These are phyloP conservation scores for Matsumurasca onukii DNA, from an alignment of 1,140 invertebrate species.

Conservation along the genomic window DNA sequence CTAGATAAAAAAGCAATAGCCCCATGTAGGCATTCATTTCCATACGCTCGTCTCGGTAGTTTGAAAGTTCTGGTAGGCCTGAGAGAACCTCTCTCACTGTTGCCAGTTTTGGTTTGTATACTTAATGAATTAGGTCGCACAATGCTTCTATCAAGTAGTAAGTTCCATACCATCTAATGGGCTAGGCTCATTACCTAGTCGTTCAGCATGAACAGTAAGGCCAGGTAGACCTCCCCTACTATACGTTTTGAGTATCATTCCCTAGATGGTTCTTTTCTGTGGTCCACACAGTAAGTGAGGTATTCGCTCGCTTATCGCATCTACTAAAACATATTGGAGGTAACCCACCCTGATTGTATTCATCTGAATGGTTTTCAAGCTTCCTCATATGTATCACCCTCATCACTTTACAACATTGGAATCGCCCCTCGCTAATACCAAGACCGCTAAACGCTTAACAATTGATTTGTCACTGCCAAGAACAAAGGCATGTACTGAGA, in stretches of 20 bases:
- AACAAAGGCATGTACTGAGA: background rate
- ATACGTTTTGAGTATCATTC: background rate
- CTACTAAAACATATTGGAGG: background rate
- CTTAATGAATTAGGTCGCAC: too few relatives aligned
- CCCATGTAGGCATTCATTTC: constrained; percentile 32
- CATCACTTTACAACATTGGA: background rate
- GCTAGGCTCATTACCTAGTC: too few relatives aligned
- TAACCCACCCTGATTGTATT: background rate
- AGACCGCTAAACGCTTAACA: background rate
- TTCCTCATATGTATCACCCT: background rate
- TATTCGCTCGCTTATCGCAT: background rate
- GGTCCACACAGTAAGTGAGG: background rate
- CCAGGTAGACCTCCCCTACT: background rate
- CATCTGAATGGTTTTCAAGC: background rate
- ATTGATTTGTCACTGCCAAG: background rate
- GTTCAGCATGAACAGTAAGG: too few relatives aligned
- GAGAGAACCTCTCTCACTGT: too few relatives aligned
- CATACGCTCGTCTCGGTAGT: constrained; percentile 22
- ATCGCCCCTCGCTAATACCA: background rate
- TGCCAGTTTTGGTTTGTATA: too few relatives aligned
- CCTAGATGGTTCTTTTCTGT: background rate
- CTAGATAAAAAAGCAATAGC: constrained; percentile 27
- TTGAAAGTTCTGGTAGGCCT: too few relatives aligned
- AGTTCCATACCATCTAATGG: too few relatives aligned
- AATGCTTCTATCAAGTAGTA: too few relatives aligned